These are phyloP conservation scores for Argyra leucocephala DNA, from an alignment of 2,888 invertebrate species.

Conservation along the genomic window DNA sequence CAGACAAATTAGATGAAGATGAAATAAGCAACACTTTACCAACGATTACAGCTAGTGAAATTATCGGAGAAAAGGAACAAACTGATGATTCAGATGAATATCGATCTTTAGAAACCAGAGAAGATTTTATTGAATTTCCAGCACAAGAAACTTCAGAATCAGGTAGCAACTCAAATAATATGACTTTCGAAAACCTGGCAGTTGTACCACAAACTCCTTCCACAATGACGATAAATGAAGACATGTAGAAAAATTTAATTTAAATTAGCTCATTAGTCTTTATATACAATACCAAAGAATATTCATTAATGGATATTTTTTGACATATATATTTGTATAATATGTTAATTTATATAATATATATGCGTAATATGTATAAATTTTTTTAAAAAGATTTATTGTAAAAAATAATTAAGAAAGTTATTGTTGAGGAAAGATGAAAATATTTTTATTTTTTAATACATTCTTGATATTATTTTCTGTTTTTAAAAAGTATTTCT, in stretches of 20 bases:
- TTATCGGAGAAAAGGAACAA: conserved; percentile 27
- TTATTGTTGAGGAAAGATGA: no score
- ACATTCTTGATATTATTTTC: no score
- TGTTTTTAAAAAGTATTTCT: no score
- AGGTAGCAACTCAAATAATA: background rate
- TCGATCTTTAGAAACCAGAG: conserved; percentile 42
- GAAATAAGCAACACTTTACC: conserved; percentile 16
- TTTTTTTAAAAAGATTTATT: no score
- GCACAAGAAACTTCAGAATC: background rate
- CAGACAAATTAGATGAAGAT: conserved; percentile 10
- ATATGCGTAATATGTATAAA: no score
- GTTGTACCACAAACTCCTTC: background rate
- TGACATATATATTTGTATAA: no score
- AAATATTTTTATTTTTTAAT: no score
- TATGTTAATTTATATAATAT: no score
- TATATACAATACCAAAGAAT: no score
- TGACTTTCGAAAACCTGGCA: background rate
- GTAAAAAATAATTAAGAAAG: no score
- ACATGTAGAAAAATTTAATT: background rate
- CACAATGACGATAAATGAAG: background rate
- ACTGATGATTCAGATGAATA: conserved; percentile 42
- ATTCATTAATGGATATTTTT: no score
- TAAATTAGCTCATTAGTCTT: no score
- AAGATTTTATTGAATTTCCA: conserved; percentile 27
- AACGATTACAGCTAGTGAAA: conserved; percentile 22